Evolutionary conservation across 2,113 vertebrate species (phyloP).

Genomic region (Morone chrysops): DNA sequence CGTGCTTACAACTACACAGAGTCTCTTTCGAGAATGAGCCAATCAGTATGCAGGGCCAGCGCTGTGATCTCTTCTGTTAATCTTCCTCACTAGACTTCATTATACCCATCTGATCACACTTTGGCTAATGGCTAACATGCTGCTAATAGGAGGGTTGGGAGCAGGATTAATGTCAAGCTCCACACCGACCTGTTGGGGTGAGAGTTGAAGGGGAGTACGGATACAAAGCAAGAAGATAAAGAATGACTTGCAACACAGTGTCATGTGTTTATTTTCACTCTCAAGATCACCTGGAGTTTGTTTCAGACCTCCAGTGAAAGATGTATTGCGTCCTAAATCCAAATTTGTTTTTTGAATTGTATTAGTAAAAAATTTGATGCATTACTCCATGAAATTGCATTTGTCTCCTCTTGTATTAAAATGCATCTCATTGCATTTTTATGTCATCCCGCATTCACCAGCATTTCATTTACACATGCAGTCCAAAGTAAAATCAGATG

Average conservation of each 20-base stretch:
- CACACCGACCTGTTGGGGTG: constrained; percentile 33
- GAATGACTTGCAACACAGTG: neutral
- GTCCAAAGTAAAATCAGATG: constrained; percentile 42
- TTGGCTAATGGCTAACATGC: constrained; percentile 67
- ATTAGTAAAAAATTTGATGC: constrained; percentile 29
- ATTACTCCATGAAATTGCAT: constrained; percentile 37
- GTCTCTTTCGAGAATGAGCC: constrained; percentile 24
- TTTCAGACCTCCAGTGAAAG: neutral
- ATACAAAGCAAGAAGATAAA: neutral
- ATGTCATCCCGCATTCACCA: neutral
- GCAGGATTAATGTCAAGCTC: constrained; percentile 65
- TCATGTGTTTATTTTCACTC: neutral
- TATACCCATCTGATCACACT: constrained; percentile 75
- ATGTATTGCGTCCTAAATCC: neutral
- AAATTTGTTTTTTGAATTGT: constrained; percentile 4
- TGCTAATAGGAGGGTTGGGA: constrained; percentile 68
- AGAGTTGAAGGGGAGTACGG: constrained; percentile 21
- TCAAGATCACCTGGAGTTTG: constrained; percentile 1
- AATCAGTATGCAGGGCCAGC: constrained; percentile 60
- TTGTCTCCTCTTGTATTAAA: constrained; percentile 40
- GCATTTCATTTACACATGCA: constrained; percentile 40
- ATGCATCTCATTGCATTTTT: constrained; percentile 57
- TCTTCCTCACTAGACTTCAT: constrained; percentile 76
- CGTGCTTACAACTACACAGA: constrained; percentile 6
- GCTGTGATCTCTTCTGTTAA: constrained; percentile 63